phyloP scores from a whole-genome alignment of 2,888 invertebrate genomes.

The Diabrotica balteata region DNA sequence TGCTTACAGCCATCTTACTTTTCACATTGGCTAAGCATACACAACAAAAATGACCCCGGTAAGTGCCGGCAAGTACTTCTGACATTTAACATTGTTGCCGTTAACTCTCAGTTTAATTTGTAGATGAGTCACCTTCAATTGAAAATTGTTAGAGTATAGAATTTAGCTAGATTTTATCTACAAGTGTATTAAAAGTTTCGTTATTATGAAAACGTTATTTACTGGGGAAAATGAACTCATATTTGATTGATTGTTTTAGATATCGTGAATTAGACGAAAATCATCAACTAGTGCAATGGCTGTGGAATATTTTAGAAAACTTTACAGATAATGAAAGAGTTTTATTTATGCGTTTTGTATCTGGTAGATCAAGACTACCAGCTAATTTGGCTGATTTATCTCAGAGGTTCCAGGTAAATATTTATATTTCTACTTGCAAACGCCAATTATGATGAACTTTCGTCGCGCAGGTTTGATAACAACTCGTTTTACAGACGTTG shows the following conservation, averaged over 20 bases:
- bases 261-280: slow-evolving; percentile 71
- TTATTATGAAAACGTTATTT: background rate
- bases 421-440: no score
- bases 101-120: background rate
- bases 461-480: no score
- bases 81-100: no score
- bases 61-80: no score
- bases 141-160: background rate
- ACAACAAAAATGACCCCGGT: no score
- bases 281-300: slow-evolving; percentile 68
- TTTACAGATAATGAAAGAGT: slow-evolving; percentile 70
- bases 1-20: no score
- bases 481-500: no score
- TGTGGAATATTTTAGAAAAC: slow-evolving; percentile 69
- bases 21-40: no score
- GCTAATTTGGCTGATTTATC: slow-evolving; percentile 71
- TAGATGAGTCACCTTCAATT: no score
- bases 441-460: no score
- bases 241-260: slow-evolving; percentile 50
- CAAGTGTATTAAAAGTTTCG: background rate
- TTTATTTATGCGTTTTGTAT: slow-evolving; percentile 72
- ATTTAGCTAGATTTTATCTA: background rate
- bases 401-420: slow-evolving; percentile 67
- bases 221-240: no score
- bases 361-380: slow-evolving; percentile 69